Evolutionary conservation across 2,888 invertebrate species (phyloP).

Genomic region (Ethmia dodecea): DNA sequence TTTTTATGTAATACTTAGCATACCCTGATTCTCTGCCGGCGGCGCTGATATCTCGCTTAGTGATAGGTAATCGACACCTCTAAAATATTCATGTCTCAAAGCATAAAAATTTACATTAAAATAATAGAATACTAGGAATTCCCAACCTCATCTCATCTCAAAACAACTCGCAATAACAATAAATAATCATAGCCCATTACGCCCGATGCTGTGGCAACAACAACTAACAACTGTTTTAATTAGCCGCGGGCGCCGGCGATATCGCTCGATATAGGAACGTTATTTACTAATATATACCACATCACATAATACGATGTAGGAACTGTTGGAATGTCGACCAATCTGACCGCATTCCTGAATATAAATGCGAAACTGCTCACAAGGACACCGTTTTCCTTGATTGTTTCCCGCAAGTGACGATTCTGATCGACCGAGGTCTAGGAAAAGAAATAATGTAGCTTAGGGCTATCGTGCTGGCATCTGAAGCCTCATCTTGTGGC

Average conservation of each 20-base stretch:
- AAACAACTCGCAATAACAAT: conserved; percentile 6
- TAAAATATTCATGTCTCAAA: conserved; percentile 1
- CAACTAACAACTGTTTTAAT: conserved; percentile 41
- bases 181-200: conserved; percentile 10
- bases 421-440: conserved; percentile 10
- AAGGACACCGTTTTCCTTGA: conserved; percentile 43
- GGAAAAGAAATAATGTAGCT: conserved; percentile 35
- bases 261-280: conserved; percentile 38
- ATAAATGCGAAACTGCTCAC: conserved; percentile 50
- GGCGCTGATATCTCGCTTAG: conserved; percentile 3
- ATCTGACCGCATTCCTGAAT: conserved; percentile 68
- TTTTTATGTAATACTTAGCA: conserved; percentile 22
- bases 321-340: conserved; percentile 59
- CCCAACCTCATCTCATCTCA: background rate
- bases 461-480: conserved; percentile 57
- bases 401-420: conserved; percentile 2
- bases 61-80: conserved; percentile 2
- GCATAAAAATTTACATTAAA: background rate
- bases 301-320: conserved; percentile 44
- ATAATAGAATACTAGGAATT: background rate
- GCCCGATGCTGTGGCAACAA: conserved; percentile 11
- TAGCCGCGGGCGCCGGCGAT: conserved; percentile 51
- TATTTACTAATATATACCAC: conserved; percentile 69
- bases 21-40: no score
- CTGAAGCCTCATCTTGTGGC: conserved; percentile 42